Evolutionary conservation across 2,113 vertebrate species (phyloP), one percentile per base, ranked within the genome.

Genomic region (Equus przewalskii): DNA sequence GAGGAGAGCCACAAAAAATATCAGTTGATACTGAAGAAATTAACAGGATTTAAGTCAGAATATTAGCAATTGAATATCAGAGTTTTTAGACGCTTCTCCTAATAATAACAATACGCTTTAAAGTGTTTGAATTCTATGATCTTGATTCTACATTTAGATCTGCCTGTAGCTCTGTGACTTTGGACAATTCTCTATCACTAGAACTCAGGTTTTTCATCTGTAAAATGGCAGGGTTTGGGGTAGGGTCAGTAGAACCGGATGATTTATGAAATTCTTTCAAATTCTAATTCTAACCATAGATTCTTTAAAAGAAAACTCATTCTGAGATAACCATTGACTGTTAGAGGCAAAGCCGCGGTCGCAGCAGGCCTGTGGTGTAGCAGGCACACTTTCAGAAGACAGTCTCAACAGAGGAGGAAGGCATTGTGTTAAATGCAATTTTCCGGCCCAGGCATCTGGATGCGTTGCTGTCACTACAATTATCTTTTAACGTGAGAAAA

Each of bases 351-450:
- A 67, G n/a, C 8, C 18, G 12, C 56, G 36, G 36, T 41, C 36
- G 36, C 21, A 0, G 36, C 18, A 14, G 10, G 15, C 0, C 18
- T 36, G 44, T 13, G 14, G 28, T 8, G 21, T 7, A 28, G 41
- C 3, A 10, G 30, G 36, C 0, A 10, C 6, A n/a, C 11, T 46
- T 36, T 62, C 62, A 49, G 54, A 85, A 73, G n/a, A 36, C 21
- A 4, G 0, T 49, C 41, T 62, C 78, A 24, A 10, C 12, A 4
- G 30, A 64, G 44, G 33, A 76, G 62, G 60, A 86, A 56, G 18
- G 60, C 24, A 72, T n/a, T 56, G 73, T 26, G 18, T 26, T 60
- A 83, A 13, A 73, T 56, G 56, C 16, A 83, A 51, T 75, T 82
- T 36, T 24, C 54, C 41, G 56, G 41, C 19, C 26, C 6, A 30